A percentile compares a stretch with the other conserved stretches of the same genome.
Evolutionary conservation across 2,888 invertebrate genomes (phyloP).

Genomic region (Teleogryllus oceanicus): DNA sequence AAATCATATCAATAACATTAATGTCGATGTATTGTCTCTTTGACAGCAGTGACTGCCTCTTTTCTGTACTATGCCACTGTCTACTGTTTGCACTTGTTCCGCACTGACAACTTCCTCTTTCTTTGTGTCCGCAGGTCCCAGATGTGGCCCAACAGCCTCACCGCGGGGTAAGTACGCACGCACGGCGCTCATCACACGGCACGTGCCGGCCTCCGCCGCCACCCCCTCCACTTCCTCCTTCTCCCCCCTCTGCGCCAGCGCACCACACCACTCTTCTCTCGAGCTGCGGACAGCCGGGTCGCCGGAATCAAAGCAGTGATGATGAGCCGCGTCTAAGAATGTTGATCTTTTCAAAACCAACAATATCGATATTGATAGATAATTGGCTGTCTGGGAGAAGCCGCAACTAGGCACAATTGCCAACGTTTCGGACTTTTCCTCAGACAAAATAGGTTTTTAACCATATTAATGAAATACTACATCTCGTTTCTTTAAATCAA

Average conservation of each 20-base stretch:
- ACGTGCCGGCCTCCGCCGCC: background rate
- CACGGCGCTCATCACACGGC: background rate
- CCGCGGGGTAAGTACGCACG: constrained; percentile 50
- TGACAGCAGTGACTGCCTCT: background rate
- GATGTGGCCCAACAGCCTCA: constrained; percentile 53
- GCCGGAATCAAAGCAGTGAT: too few species aligned
- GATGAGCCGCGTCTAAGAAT: too few species aligned
- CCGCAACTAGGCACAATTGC: too few species aligned
- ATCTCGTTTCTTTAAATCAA: too few species aligned
- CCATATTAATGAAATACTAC: too few species aligned
- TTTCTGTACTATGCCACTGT: too few species aligned
- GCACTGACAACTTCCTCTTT: background rate
- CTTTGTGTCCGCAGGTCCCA: constrained; percentile 32
- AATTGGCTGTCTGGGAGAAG: too few species aligned
- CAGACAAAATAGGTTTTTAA: too few species aligned
- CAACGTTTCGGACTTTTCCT: too few species aligned
- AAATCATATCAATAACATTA: background rate
- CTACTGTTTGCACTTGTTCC: background rate
- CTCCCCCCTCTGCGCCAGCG: background rate
- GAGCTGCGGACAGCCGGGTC: background rate
- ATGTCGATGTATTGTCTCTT: background rate
- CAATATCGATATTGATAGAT: too few species aligned
- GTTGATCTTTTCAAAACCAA: too few species aligned
- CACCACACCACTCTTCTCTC: background rate
- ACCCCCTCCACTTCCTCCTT: background rate